These are phyloP conservation scores for Ibycter americanus DNA, from an alignment of 2,797 vertebrate genomes.

Conservation along the genomic window DNA sequence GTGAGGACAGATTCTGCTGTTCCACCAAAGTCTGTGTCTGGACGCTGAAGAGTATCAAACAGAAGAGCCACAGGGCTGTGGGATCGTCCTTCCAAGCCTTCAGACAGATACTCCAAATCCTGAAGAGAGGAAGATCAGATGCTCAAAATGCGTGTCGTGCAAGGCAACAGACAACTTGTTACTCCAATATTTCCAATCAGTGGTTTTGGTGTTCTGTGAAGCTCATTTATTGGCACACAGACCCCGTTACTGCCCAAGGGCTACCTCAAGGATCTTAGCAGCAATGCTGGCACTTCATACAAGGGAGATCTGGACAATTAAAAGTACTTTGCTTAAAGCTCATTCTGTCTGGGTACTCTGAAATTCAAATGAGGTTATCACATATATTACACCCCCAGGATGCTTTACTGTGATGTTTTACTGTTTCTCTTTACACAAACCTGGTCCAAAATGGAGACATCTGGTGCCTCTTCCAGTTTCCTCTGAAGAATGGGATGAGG, in stretches of 20 bases:
- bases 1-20: conserved; percentile 74
- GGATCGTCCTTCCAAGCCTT: conserved; percentile 82
- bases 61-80: conserved; percentile 79
- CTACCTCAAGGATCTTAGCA: neutral
- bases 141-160: neutral
- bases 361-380: neutral
- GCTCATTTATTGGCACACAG: neutral
- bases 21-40: conserved; percentile 80
- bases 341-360: neutral
- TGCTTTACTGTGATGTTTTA: neutral
- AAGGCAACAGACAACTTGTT: neutral
- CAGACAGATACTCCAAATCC: conserved; percentile 83
- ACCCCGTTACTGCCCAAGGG: neutral
- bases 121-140: neutral
- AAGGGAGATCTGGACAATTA: neutral
- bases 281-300: neutral
- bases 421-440: conserved; percentile 40
- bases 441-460: conserved; percentile 78
- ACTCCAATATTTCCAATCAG: neutral
- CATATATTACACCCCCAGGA: neutral
- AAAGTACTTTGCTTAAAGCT: neutral
- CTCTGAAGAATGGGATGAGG: conserved; percentile 80
- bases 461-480: conserved; percentile 73
- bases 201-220: neutral
- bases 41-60: conserved; percentile 79